Percentiles rank a stretch among this genome's conserved stretches.
Evolutionary conservation across 2,113 vertebrate species (phyloP).

Genomic region (Gobio gobio): DNA sequence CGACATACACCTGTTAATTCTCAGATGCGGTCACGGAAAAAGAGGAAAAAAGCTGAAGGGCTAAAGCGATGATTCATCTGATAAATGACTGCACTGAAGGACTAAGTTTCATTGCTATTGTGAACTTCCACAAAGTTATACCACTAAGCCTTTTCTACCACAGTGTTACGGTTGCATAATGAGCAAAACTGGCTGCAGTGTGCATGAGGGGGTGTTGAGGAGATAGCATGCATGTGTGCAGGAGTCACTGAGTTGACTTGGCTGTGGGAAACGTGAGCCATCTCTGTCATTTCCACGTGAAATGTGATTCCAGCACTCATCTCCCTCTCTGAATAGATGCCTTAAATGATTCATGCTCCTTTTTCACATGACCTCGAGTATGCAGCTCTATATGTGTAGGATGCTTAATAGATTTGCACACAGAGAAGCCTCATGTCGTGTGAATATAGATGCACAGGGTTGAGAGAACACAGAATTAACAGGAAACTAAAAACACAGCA

Average conservation of each 20-base stretch:
- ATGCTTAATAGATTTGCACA: slow-evolving; percentile 5
- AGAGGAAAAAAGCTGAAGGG: not conserved
- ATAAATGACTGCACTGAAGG: not conserved
- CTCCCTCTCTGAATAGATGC: slow-evolving; percentile 36
- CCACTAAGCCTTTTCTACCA: not conserved
- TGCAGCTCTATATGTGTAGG: not conserved
- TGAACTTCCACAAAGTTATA: not conserved
- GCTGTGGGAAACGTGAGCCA: slow-evolving; percentile 54
- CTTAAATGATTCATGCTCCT: slow-evolving; percentile 43
- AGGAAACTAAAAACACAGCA: slow-evolving; percentile 6
- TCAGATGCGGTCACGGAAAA: not conserved
- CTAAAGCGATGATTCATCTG: not conserved
- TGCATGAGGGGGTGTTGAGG: slow-evolving; percentile 11
- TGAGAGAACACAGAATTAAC: not conserved
- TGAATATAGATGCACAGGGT: not conserved
- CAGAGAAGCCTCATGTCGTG: slow-evolving; percentile 16
- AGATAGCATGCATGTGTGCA: slow-evolving; percentile 2
- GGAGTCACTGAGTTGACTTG: slow-evolving; percentile 24
- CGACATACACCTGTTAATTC: not conserved
- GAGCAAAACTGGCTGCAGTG: slow-evolving; percentile 15
- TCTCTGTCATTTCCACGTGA: slow-evolving; percentile 55
- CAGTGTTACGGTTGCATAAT: not conserved
- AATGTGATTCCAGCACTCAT: slow-evolving; percentile 61
- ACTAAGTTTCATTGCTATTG: not conserved
- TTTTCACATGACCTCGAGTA: slow-evolving; percentile 22